Percentiles rank a stretch among this genome's conserved stretches.
Conservation (phyloP, 2,113 vertebrate genomes). For the Corythornis madagascariensis region DNA sequence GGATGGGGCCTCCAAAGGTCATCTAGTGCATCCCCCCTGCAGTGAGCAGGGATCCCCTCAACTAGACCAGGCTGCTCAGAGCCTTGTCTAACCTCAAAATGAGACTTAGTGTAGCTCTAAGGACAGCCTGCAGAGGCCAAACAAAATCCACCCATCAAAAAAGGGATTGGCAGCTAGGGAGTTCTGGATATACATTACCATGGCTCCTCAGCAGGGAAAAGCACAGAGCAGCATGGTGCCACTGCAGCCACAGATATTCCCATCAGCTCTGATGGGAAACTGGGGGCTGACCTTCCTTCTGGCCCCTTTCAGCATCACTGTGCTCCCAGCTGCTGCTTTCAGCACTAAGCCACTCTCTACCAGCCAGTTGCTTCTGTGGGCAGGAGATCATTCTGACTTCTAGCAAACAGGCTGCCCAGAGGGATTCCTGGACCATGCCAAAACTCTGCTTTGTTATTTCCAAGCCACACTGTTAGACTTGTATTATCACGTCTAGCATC, state of each 20-base stretch:
- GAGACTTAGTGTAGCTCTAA: background rate
- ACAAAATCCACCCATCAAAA: background rate
- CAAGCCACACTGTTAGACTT: fast-evolving
- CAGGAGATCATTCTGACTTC: background rate
- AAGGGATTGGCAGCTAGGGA: background rate
- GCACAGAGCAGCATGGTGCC: fast-evolving
- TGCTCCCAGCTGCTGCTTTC: background rate
- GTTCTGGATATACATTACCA: background rate
- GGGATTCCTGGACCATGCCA: background rate
- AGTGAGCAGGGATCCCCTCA: too few species aligned
- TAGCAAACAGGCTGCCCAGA: background rate
- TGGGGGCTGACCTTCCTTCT: background rate
- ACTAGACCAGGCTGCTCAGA: too few species aligned
- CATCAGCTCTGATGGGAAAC: background rate
- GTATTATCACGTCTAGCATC: fast-evolving
- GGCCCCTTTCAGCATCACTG: background rate
- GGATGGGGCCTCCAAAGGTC: too few species aligned
- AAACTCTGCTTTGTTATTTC: background rate
- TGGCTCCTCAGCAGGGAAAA: background rate
- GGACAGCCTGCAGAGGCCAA: background rate
- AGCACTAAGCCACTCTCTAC: background rate
- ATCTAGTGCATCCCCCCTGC: too few species aligned
- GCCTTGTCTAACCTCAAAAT: background rate
- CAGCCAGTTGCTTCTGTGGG: too few species aligned
- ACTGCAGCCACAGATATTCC: background rate